These are phyloP conservation scores for Sphaeridia pumilis DNA, from an alignment of 2,888 invertebrate genomes.

Conservation along the genomic window DNA sequence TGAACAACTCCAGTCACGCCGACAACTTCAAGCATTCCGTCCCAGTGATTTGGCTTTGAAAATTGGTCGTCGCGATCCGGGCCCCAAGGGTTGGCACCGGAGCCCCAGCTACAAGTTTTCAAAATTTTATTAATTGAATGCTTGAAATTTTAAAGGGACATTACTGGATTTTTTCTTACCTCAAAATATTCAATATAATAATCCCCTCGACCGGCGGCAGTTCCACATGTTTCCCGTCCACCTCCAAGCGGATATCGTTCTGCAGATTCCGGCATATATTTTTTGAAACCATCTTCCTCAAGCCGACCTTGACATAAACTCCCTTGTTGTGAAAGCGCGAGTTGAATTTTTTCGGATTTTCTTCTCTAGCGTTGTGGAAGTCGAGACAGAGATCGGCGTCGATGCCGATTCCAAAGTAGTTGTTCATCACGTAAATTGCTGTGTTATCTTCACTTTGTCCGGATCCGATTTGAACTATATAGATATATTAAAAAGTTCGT, in stretches of 20 bases:
- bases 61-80: constrained; percentile 97
- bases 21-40: constrained; percentile 97
- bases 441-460: constrained; percentile 97
- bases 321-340: constrained; percentile 97
- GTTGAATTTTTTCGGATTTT: constrained; percentile 98
- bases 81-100: constrained; percentile 99
- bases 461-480: constrained; percentile 41
- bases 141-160: no score
- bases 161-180: no score
- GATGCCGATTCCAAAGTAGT: constrained; percentile 99
- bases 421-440: constrained; percentile 99
- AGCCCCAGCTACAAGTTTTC: constrained; percentile 99
- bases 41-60: constrained; percentile 97
- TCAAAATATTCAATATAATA: constrained; percentile 96
- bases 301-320: constrained; percentile 97
- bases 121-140: no score
- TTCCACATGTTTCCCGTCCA: constrained; percentile 90
- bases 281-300: constrained; percentile 91
- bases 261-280: constrained; percentile 91
- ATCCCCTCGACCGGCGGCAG: constrained; percentile 97
- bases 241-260: constrained; percentile 86
- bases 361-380: constrained; percentile 98
- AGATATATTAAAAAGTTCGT: no score
- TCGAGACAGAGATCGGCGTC: constrained; percentile 98
- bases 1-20: constrained; percentile 98